Base-by-base conservation (phyloP, 2,113 vertebrate species). In the Poecilia latipinna region DNA sequence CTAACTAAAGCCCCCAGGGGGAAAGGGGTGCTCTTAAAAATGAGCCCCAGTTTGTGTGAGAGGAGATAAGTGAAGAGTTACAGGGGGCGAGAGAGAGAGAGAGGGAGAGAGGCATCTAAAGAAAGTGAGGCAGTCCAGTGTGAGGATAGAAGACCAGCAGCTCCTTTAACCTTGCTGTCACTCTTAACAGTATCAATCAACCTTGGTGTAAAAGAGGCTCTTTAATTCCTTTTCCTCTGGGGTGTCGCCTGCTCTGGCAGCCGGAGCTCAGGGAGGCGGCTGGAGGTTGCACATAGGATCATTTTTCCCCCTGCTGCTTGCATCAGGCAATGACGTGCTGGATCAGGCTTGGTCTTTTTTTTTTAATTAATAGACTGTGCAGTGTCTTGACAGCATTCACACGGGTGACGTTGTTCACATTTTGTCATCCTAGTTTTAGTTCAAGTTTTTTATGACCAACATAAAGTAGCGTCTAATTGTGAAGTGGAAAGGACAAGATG, bases 1-100 rank as follows among this genome's bases (percentile, higher is more conserved):
- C 82, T 87, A 88, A 94, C 91, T 82, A 79, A 91, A 93, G 87
- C 91, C 91, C 90, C 92, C 12, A 68, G 85, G 91, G 87, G 87
- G 90, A 80, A 87, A 81, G 75, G 82, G 78, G 74, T 86, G 89
- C 79, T 82, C 82, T 39, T 67, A 26, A 89, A 89, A 91, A 90
- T 84, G 89, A 91, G 82, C 65, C 83, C 33, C 17, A 72, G 75
- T 82, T 78, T 87, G 81, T 85, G 88, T 88, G 82, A 62, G 87
- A 22, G 32, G 66, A 63, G 29, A 73, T 44, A n/a, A 24, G 51
- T 57, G 51, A 24, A n/a, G 51, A 57, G 51, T 57, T 57, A 2
- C 22, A 65, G 70, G 76, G 35, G 35, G 35, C 8, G 1, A 35
- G 35, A 35, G 35, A 37, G 62, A 62, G 44, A 68, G 61, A 57